These are phyloP conservation scores for Pangasianodon gigas DNA, from an alignment of 2,113 vertebrate genomes.

Conservation along the genomic window DNA sequence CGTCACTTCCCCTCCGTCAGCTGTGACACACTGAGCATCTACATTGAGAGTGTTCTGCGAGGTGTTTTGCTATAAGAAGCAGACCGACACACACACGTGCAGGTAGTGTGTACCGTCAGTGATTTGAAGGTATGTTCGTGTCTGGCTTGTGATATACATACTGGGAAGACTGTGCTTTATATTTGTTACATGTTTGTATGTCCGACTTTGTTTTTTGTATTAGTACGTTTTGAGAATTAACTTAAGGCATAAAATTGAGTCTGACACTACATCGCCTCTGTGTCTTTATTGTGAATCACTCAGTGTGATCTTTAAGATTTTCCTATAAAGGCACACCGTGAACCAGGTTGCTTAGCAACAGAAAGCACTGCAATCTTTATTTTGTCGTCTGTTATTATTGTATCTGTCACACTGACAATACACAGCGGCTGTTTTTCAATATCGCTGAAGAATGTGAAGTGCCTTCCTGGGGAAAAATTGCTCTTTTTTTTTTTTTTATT, in stretches of 20 bases:
- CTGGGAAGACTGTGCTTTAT: constrained; percentile 48
- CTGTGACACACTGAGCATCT: not conserved
- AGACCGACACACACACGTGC: not conserved
- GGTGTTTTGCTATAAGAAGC: not conserved
- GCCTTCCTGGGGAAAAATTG: not conserved
- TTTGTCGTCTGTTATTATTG: not conserved
- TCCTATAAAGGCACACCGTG: not conserved
- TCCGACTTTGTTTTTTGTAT: constrained; percentile 64
- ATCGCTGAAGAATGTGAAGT: not conserved
- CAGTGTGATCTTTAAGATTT: not conserved
- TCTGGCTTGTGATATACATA: constrained; percentile 48
- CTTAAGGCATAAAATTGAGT: constrained; percentile 66
- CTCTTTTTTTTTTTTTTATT: not conserved
- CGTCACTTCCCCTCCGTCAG: constrained; percentile 26
- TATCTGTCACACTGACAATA: constrained; percentile 5
- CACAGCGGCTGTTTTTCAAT: not conserved
- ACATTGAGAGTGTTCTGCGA: not conserved
- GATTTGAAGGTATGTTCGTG: constrained; percentile 12
- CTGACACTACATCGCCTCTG: constrained; percentile 41
- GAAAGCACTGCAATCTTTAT: not conserved
- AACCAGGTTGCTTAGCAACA: constrained; percentile 19
- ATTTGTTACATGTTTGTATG: constrained; percentile 57
- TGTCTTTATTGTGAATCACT: not conserved
- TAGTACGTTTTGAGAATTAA: constrained; percentile 63
- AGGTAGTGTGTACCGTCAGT: constrained; percentile 30